These are phyloP conservation scores for Zoroaster sp. DNA, from an alignment of 53 echinoderm and acorn worm species.

Conservation along the genomic window DNA sequence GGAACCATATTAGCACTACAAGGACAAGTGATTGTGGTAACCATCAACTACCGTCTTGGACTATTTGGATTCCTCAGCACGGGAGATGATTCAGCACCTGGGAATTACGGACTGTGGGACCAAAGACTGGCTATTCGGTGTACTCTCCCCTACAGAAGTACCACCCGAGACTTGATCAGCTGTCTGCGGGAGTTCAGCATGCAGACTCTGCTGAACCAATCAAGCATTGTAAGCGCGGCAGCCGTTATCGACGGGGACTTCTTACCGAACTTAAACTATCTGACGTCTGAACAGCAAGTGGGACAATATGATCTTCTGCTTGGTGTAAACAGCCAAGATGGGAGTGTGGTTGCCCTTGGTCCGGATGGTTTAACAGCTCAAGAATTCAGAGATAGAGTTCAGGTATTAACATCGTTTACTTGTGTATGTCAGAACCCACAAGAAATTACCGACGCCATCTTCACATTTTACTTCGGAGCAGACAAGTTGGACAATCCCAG, in stretches of 20 bases:
- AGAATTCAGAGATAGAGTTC: neutral
- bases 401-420: neutral
- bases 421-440: constrained; percentile 14
- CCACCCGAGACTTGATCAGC: constrained; percentile 42
- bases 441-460: constrained; percentile 5
- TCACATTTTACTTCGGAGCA: neutral
- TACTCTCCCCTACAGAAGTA: constrained; percentile 19
- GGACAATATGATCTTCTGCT: constrained; percentile 46
- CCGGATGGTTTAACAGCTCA: neutral
- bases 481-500: constrained; percentile 5
- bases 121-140: constrained; percentile 66
- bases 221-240: neutral
- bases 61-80: constrained; percentile 70
- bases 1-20: constrained; percentile 48
- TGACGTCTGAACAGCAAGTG: neutral
- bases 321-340: constrained; percentile 24
- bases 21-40: constrained; percentile 66
- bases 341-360: neutral
- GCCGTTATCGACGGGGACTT: constrained; percentile 38
- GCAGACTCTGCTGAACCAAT: neutral
- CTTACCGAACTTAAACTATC: constrained; percentile 1
- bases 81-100: constrained; percentile 43
- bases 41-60: constrained; percentile 76
- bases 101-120: constrained; percentile 68
- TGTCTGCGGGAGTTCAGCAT: constrained; percentile 49